These are phyloP conservation scores for Cantharis rufa DNA, from an alignment of 2,888 invertebrate genomes.

Conservation along the genomic window DNA sequence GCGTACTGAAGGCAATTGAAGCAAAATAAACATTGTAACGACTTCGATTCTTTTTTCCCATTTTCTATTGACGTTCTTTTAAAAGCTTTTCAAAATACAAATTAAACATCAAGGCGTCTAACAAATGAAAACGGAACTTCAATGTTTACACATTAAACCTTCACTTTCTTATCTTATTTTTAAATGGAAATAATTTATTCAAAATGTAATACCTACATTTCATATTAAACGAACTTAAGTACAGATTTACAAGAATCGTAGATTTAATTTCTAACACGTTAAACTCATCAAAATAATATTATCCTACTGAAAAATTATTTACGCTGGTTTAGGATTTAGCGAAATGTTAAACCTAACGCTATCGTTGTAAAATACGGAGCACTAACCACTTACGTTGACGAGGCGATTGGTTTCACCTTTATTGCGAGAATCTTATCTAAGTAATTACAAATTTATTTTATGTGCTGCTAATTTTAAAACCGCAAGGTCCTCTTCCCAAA, in stretches of 20 bases:
- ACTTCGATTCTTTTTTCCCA: conserved; percentile 29
- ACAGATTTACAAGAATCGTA: background rate
- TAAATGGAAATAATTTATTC: conserved; percentile 2
- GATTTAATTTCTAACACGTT: background rate
- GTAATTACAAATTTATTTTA: background rate
- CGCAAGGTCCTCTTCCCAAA: background rate
- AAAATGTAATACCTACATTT: background rate
- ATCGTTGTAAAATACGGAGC: background rate
- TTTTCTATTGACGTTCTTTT: conserved; percentile 34
- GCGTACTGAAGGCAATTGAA: conserved; percentile 25
- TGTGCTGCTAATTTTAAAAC: background rate
- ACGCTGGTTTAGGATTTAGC: background rate
- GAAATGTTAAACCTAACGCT: background rate
- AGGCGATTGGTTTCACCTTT: background rate
- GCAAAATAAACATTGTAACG: conserved; percentile 37
- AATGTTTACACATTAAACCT: conserved; percentile 11
- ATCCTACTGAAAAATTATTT: background rate
- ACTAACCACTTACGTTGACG: background rate
- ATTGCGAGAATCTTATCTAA: background rate
- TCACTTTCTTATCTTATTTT: conserved; percentile 8
- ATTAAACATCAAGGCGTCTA: conserved; percentile 19
- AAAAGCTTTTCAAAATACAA: conserved; percentile 29
- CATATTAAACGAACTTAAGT: background rate
- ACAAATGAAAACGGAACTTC: conserved; percentile 9
- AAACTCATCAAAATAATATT: background rate